A percentile compares a stretch with the other conserved stretches of the same genome.
phyloP scores from a whole-genome alignment of 2,797 vertebrate genomes.

The Vespertilio murinus region DNA sequence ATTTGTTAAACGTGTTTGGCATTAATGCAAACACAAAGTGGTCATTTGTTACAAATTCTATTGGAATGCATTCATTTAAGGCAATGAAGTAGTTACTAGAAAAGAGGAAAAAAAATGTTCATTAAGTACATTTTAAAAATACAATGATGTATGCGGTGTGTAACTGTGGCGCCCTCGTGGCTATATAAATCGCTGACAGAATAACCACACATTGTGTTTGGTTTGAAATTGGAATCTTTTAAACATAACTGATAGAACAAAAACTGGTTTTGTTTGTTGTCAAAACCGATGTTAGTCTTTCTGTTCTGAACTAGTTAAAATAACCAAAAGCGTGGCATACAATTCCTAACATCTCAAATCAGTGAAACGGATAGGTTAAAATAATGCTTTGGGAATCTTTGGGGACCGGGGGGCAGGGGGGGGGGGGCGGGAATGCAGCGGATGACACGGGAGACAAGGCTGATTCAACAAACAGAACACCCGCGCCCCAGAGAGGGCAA shows the following conservation, averaged over 20 bases:
- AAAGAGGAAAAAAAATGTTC: constrained; percentile 89
- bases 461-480: constrained; percentile 33
- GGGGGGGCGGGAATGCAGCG: too few relatives aligned
- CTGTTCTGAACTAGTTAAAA: constrained; percentile 82
- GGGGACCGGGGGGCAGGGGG: background rate
- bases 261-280: constrained; percentile 89
- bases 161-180: constrained; percentile 91
- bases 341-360: constrained; percentile 77
- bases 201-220: constrained; percentile 93
- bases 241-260: constrained; percentile 87
- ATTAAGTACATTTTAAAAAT: constrained; percentile 90
- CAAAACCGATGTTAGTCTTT: constrained; percentile 84
- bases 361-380: constrained; percentile 69
- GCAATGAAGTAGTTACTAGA: constrained; percentile 90
- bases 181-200: constrained; percentile 93
- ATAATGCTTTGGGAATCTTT: constrained; percentile 68
- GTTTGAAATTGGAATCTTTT: constrained; percentile 92
- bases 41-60: constrained; percentile 94
- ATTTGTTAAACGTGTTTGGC: constrained; percentile 94
- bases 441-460: background rate
- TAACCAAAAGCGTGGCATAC: constrained; percentile 72
- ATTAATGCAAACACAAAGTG: constrained; percentile 94
- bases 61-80: constrained; percentile 93
- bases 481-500: background rate
- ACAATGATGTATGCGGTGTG: constrained; percentile 94